These are phyloP conservation scores for Dendrophyllia cribrosa DNA, from an alignment of 64 coral and sea anemone genomes.

Conservation along the genomic window DNA sequence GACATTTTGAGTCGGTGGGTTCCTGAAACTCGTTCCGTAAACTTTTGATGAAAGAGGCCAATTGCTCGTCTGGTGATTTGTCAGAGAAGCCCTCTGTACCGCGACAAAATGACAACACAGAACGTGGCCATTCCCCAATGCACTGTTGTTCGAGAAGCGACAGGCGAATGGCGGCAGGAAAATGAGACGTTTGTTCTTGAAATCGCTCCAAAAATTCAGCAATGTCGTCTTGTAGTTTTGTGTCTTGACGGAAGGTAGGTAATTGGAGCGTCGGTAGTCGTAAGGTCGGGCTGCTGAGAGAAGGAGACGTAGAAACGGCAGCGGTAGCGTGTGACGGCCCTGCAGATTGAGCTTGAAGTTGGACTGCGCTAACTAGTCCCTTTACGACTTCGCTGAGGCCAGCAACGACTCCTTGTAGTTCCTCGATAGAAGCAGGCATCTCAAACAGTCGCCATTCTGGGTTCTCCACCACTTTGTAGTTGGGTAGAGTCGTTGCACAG, in stretches of 20 bases:
- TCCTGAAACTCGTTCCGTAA: constrained; percentile 30
- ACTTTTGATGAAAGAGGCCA: neutral
- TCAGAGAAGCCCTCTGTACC: no score
- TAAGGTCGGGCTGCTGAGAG: constrained; percentile 2
- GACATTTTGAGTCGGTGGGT: constrained; percentile 25
- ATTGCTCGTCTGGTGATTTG: constrained; percentile 36
- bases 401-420: neutral
- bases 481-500: no score
- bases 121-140: constrained; percentile 51
- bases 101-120: constrained; percentile 28
- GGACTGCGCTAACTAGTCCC: no score
- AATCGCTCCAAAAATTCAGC: constrained; percentile 31
- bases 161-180: neutral
- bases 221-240: constrained; percentile 5
- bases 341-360: neutral
- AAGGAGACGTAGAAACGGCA: neutral
- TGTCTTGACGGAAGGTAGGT: neutral
- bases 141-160: constrained; percentile 57
- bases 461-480: no score
- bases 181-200: constrained; percentile 37
- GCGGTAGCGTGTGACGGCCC: neutral
- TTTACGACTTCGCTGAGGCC: neutral
- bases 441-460: no score
- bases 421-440: neutral
- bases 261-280: constrained; percentile 12